Base-by-base conservation (phyloP, 2,888 invertebrate species). In the Leptopilina drosophilae region DNA sequence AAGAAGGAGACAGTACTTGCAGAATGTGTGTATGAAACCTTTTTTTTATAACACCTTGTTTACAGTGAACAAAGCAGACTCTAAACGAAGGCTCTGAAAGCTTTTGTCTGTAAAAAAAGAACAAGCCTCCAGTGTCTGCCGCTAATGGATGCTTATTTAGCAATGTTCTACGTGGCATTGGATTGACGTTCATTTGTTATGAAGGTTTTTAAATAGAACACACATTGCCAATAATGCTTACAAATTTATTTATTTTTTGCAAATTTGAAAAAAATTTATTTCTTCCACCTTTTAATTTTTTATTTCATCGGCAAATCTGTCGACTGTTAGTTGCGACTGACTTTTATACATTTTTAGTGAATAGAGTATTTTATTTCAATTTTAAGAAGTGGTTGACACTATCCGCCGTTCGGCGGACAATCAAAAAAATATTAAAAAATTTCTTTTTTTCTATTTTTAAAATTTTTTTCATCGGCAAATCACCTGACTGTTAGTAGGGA, bases 121-220 rank as follows among this genome's bases (percentile, higher is more conserved):
- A 80, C 64, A 49, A 64, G 78, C 78, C 80, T 81, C 83, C 78
- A 80, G 80, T 83, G 81, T 59, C 77, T 65, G 66, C 76, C 64
- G 77, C 78, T 83, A 83, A 83, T 83, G 83, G 83, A 83, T n/a
- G 80, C 49, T 73, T 78, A 62, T 77, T 80, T 78, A 64, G 69
- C 59, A 66, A 67, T 64, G 56, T 53, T 7, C n/a, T 64, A 59
- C 62, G 64, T 64, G 67, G 26, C 78, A 77, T 73, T 67, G 64
- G 81, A 81, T 81, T 78, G 78, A 81, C 67, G 78, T 76, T 81
- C 73, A 81, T 81, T 81, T 76, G 81, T 78, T 67, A 66, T 78
- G 76, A 75, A 56, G 67, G 78, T 33, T 15, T 64, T 42, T 66
- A 53, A 69, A 69, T 53, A 69, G 49, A 69, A 53, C 26, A 49